Evolutionary conservation across 2,797 vertebrate species (phyloP), one percentile per base, ranked within the genome.

Genomic region (Anguilla obscura): DNA sequence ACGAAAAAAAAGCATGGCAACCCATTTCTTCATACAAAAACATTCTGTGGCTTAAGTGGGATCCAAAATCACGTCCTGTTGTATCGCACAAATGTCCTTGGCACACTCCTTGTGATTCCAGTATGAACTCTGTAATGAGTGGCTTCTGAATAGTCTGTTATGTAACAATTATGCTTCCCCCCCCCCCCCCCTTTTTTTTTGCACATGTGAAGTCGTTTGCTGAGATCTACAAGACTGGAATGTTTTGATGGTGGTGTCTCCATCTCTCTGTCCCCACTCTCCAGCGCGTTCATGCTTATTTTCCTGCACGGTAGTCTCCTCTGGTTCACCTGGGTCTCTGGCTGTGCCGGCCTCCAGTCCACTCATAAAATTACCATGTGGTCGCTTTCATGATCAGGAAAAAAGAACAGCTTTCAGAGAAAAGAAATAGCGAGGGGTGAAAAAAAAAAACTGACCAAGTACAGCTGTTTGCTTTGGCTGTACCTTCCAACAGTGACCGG

Each of bases 1-100:
- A 16, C 93, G 40, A 90, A 87, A n/a, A 63, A 27, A 33, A 88
- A 89, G 87, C 90, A 90, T n/a, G 71, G 18, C 90, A 92, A 92
- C 92, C 92, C 92, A 91, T 82, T 86, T 89, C 45, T 56, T 93
- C 91, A 93, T 86, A 87, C 87, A 89, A 86, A 93, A 80, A 90
- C 90, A 93, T 93, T 93, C 90, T 92, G 90, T 76, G 45, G 79
- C 27, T 90, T 69, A 87, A 79, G 69, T 40, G 74, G 82, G 87
- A 89, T 84, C 84, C 90, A 82, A 90, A 91, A 89, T 83, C 74
- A 71, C 80, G 71, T 83, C 82, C 50, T 24, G 33, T 91, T 92
- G 89, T 90, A 91, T 91, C 84, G 74, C 85, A 79, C 86, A 84
- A 92, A 84, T 85, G 87, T 74, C 54, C 85, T 88, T 92, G 91